Conservation (phyloP, 2,888 invertebrate species). For the Nasonovia ribisnigri region DNA sequence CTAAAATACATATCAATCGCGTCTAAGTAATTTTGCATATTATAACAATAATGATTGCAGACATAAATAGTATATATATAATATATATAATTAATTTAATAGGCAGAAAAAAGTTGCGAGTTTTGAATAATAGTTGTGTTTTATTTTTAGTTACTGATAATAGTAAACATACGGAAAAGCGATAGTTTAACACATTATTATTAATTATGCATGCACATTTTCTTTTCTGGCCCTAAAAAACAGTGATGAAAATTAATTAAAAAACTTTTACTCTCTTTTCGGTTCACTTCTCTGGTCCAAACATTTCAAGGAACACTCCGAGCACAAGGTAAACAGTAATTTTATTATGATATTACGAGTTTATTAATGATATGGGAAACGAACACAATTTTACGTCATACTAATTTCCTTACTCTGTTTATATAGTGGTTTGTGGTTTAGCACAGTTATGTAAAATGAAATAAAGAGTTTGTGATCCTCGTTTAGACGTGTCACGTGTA, state of each 20-base stretch:
- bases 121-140: not conserved
- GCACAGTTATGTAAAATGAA: not conserved
- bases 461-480: not conserved
- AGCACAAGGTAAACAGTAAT: not conserved
- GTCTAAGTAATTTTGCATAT: not conserved
- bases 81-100: not conserved
- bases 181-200: constrained; percentile 23
- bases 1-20: not conserved
- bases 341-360: not conserved
- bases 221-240: not conserved
- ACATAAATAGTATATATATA: not conserved
- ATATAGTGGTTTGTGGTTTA: not conserved
- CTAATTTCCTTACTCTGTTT: not conserved
- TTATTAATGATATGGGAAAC: not conserved
- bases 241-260: not conserved
- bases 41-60: not conserved
- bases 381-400: not conserved
- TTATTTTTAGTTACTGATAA: not conserved
- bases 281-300: not conserved
- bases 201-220: not conserved
- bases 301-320: not conserved
- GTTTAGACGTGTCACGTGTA: not conserved
- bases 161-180: not conserved
- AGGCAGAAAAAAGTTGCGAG: not conserved
- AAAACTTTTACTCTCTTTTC: not conserved